phyloP scores from a whole-genome alignment of 2,113 vertebrate genomes.

The Catharus minimus region DNA sequence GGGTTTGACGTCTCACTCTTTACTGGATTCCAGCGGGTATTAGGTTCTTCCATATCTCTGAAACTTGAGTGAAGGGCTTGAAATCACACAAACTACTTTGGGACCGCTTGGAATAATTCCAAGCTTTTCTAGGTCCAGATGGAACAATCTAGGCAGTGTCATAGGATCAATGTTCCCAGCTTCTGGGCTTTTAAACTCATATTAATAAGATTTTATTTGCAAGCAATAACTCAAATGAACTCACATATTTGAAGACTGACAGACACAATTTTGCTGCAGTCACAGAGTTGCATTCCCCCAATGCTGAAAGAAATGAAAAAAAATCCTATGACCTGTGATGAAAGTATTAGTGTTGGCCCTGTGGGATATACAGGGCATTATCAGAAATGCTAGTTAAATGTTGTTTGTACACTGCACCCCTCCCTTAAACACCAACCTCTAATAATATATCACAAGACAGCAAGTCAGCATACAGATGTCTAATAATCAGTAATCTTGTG shows the following conservation, averaged over 20 bases:
- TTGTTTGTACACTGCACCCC: neutral
- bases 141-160: neutral
- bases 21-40: neutral
- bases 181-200: neutral
- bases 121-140: neutral
- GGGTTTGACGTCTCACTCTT: neutral
- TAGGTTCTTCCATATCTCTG: neutral
- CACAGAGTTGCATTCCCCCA: neutral
- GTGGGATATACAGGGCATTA: neutral
- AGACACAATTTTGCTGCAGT: neutral
- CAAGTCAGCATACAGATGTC: neutral
- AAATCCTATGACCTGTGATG: neutral
- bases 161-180: neutral
- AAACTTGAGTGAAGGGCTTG: neutral
- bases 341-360: neutral
- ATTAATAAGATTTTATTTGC: neutral
- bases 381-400: neutral
- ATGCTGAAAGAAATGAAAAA: neutral
- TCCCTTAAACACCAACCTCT: neutral
- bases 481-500: constrained; percentile 38
- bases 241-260: neutral
- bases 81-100: neutral
- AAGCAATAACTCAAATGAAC: neutral
- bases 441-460: constrained; percentile 4
- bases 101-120: neutral